Base-by-base conservation (phyloP, 2,113 vertebrate genomes). In the Hassar affinis region DNA sequence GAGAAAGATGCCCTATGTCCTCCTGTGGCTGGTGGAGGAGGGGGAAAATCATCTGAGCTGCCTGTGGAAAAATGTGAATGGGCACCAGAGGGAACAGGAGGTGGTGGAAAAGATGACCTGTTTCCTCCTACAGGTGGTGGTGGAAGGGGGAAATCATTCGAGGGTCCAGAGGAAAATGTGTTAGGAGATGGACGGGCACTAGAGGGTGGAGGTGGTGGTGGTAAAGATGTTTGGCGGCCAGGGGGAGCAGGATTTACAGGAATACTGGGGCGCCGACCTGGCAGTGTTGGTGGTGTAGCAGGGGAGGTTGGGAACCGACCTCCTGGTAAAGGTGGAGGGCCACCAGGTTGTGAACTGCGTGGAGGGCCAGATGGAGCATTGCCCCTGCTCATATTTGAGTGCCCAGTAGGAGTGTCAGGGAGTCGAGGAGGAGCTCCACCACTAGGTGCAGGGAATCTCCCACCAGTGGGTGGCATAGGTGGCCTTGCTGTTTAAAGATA, bases 401-500 rank as follows among this genome's bases (percentile, higher is more conserved):
- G 94, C 3, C 91, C 92, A 0, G 92, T 52, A 42, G 92, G 86
- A 45, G 81, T 54, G 35, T 83, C 88, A 0, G 94, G 91, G 57
- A 93, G 91, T 71, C 93, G 88, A 49, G 91, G 91, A 0, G 88
- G 72, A 42, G 74, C 59, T 33, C 42, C 62, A 49, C 76, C 83
- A 64, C 89, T 93, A 75, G 93, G 89, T 62, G 92, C 87, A 1
- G 92, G 88, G 5, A 91, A 83, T 90, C 93, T 93, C 87, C 89
- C 95, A 87, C 94, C 92, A 9, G 94, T 93, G 66, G 95, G 94
- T 85, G 95, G 84, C 38, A 93, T 77, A 5, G 94, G 94, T 14
- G 93, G 90, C 49, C 94, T 93, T 85, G 72, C 87, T 85, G 80
- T 76, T 75, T 68, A 69, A 56, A 71, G 3, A 74, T 59, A 59